Conservation (phyloP, 2,113 vertebrate species). For the Sitta europaea region DNA sequence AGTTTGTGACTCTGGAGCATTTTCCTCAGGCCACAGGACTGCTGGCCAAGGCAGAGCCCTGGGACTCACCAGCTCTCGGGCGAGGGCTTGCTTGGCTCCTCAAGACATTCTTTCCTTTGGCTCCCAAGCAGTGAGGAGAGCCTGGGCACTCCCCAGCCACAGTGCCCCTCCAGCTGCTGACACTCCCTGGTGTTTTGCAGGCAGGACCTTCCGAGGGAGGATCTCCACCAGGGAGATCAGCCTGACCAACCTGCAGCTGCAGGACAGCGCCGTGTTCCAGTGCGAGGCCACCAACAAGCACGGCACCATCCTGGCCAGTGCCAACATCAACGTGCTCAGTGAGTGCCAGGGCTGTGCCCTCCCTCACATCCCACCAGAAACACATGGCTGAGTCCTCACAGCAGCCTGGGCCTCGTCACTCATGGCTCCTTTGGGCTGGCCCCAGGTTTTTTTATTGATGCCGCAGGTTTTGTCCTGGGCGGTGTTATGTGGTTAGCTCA, state of each 20-base stretch:
- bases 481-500: background rate
- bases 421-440: background rate
- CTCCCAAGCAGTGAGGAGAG: background rate
- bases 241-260: conserved; percentile 78
- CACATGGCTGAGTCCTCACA: background rate
- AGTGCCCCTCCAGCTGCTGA: background rate
- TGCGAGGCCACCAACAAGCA: conserved; percentile 90
- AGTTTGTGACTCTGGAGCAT: background rate
- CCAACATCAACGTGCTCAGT: conserved; percentile 91
- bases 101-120: background rate
- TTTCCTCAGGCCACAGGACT: rapidly evolving
- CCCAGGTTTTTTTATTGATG: background rate
- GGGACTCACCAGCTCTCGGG: background rate
- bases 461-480: rapidly evolving
- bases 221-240: conserved; percentile 74
- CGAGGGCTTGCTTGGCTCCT: background rate
- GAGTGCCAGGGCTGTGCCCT: background rate
- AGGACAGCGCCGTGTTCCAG: conserved; percentile 90
- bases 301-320: conserved; percentile 85
- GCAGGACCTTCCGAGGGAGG: conserved; percentile 54
- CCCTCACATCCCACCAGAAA: rapidly evolving
- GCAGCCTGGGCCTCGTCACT: background rate
- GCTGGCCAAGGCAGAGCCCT: background rate
- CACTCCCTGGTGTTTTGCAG: background rate
- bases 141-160: rapidly evolving